These are phyloP conservation scores for Ginglymostoma cirratum DNA, from an alignment of 2,113 vertebrate genomes.

Conservation along the genomic window DNA sequence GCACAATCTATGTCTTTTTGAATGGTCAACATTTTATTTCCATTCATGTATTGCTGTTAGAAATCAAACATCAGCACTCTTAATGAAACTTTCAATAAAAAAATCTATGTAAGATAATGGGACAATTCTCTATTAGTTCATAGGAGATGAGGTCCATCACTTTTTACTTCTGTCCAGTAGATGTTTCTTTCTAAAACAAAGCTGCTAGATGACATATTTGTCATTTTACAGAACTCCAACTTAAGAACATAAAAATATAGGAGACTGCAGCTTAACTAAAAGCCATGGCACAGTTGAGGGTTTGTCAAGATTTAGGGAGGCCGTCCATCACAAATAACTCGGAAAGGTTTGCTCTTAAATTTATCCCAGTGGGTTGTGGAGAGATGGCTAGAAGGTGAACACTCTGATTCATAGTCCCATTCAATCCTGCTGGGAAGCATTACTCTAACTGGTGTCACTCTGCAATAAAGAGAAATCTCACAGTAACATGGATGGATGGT, in stretches of 20 bases:
- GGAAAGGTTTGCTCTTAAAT: background rate
- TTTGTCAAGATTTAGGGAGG: background rate
- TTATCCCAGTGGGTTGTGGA: too few species aligned
- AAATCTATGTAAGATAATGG: background rate
- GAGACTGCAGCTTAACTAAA: background rate
- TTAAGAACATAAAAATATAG: too few species aligned
- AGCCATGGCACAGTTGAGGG: background rate
- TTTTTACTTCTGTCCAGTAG: background rate
- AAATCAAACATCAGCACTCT: background rate
- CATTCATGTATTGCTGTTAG: background rate
- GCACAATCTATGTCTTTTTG: background rate
- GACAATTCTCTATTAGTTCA: background rate
- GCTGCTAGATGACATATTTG: too few species aligned
- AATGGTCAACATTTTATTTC: background rate
- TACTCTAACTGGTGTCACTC: too few species aligned
- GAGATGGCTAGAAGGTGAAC: background rate
- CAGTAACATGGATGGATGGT: background rate
- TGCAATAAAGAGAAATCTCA: background rate
- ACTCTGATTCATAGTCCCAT: too few species aligned
- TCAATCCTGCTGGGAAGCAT: background rate
- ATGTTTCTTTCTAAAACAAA: too few species aligned
- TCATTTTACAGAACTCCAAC: too few species aligned
- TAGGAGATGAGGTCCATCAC: background rate
- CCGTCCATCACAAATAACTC: background rate
- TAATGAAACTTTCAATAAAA: background rate